Conservation (phyloP, 1,140 invertebrate species). For the Pseudomyrmex dendroicus region DNA sequence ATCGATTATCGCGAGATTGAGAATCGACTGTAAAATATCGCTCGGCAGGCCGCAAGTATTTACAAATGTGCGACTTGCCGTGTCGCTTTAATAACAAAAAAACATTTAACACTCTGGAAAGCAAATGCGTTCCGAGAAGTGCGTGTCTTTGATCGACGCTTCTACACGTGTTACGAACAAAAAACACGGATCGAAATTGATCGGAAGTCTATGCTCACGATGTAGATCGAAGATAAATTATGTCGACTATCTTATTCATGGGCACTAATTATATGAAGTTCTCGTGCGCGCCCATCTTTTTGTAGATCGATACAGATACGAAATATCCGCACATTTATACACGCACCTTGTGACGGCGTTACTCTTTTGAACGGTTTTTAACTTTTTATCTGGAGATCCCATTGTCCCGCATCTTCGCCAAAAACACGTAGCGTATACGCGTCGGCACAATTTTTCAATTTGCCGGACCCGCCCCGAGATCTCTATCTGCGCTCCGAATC, state of each 20-base stretch:
- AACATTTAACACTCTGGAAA: not conserved
- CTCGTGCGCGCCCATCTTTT: slow-evolving; percentile 55
- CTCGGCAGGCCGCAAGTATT: not conserved
- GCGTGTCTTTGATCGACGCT: not conserved
- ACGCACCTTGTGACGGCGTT: slow-evolving; percentile 57
- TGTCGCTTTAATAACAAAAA: not conserved
- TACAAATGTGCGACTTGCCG: slow-evolving; percentile 9
- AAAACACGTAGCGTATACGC: slow-evolving; percentile 68
- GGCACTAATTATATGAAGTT: slow-evolving; percentile 49
- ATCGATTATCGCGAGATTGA: not conserved
- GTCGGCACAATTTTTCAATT: slow-evolving; percentile 77
- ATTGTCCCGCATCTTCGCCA: slow-evolving; percentile 76
- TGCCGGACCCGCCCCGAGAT: slow-evolving; percentile 71
- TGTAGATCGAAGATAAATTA: slow-evolving; percentile 64
- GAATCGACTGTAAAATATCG: not conserved
- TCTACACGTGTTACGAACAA: not conserved
- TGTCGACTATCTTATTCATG: slow-evolving; percentile 74
- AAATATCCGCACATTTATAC: slow-evolving; percentile 14
- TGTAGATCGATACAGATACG: slow-evolving; percentile 69
- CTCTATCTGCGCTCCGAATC: slow-evolving; percentile 66
- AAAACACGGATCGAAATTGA: slow-evolving; percentile 48
- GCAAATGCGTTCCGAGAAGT: not conserved
- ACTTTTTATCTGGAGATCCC: slow-evolving; percentile 69
- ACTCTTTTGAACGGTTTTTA: slow-evolving; percentile 74
- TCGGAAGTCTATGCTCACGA: slow-evolving; percentile 58